phyloP scores from a whole-genome alignment of 2,888 invertebrate genomes.

The Protonemura montana region DNA sequence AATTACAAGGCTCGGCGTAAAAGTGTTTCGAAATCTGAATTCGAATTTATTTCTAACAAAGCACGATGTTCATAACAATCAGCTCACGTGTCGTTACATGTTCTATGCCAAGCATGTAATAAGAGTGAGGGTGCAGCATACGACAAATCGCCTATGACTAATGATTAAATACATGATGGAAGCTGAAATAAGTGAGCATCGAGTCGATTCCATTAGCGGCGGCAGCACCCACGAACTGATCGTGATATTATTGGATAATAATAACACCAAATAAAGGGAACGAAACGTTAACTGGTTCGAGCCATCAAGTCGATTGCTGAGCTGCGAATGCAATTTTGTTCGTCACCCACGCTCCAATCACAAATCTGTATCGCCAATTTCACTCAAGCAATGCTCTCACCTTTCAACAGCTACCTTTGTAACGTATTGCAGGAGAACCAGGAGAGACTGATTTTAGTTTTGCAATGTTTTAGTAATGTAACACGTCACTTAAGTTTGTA shows the following conservation, averaged over 20 bases:
- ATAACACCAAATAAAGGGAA: slow-evolving; percentile 1
- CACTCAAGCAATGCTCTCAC: neutral
- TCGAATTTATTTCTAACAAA: neutral
- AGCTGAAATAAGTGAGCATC: slow-evolving; percentile 16
- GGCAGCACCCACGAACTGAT: neutral
- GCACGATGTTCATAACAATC: neutral
- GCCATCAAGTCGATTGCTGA: neutral
- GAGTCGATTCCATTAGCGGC: slow-evolving; percentile 23
- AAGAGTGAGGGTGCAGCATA: neutral
- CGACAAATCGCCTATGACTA: slow-evolving; percentile 27
- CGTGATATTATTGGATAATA: slow-evolving; percentile 2
- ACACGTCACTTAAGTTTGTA: too few relatives aligned
- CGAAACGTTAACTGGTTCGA: slow-evolving; percentile 1
- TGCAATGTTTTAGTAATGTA: too few relatives aligned
- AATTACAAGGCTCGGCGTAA: neutral
- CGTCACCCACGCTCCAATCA: neutral
- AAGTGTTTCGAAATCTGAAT: neutral
- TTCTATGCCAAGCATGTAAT: neutral
- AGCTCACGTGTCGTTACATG: neutral
- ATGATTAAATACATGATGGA: slow-evolving; percentile 28
- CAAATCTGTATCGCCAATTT: neutral
- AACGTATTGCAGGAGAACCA: too few relatives aligned
- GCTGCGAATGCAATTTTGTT: neutral
- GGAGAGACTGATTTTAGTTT: too few relatives aligned
- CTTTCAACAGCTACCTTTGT: neutral